Base-by-base conservation (phyloP, 2,888 invertebrate species). In the Drosophila sordidula region DNA sequence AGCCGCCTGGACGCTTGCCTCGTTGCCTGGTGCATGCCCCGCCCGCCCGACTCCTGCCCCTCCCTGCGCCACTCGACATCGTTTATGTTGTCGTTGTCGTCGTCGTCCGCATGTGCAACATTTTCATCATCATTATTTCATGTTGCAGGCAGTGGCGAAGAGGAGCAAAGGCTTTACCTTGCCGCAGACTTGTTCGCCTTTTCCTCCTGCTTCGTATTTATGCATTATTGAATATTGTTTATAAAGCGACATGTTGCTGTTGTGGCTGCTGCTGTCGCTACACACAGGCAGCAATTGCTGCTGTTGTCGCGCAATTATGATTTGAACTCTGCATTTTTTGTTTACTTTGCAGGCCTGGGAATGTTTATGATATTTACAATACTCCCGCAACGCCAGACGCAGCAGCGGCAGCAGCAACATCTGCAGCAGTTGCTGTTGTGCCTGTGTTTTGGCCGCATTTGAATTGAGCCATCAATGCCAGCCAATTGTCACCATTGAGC, bases 81-180 rank as follows among this genome's bases (percentile, higher is more conserved):
- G 42, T 67, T 67, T 52, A 51, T 56, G 44, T 72, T 64, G 61
- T 69, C 47, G 50, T 49, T 54, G 59, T 70, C 41, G 61, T 69
- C 70, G 49, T 75, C 67, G 70, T 66, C 82, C 72, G 78, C 84
- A 74, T 82, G 87, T 80, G 85, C 88, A 89, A 89, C 86, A 85
- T 88, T 85, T 87, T 87, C 89, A 89, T 89, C 85, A 85, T 89
- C 89, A 85, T 85, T 87, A 89, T 89, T 87, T 89, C 67, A 84
- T 89, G 82, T 71, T 87, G 86, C 85, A 75, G 67, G 61, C 63
- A 64, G 51, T 3, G 11, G 38, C 38, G 38, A 38, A 3, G 38
- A 38, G 14, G 38, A 38, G 29, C 38, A 70, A 61, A 77, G 71
- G 58, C 70, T 66, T 64, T 59, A 72, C 65, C 75, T 71, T 83